Percentiles rank a stretch among this genome's conserved stretches.
These are phyloP conservation scores for Cercopithecus hamlyni DNA, from an alignment of 2,797 vertebrate genomes.

Conservation along the genomic window DNA sequence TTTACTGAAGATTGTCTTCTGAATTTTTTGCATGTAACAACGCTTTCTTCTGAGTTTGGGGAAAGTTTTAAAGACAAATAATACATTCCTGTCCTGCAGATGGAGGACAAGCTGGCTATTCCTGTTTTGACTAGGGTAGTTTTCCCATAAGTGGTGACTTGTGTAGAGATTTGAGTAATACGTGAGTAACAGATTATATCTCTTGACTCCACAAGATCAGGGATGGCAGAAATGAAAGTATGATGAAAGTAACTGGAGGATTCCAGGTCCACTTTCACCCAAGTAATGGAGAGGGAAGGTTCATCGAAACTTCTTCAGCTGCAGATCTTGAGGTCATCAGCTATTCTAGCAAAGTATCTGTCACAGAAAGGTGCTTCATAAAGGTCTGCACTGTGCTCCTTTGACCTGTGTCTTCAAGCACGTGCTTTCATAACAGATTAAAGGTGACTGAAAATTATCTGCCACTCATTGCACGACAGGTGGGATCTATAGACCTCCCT, in stretches of 20 bases:
- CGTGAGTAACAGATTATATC: conserved; percentile 34
- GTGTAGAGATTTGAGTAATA: not conserved
- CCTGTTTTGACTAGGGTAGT: not conserved
- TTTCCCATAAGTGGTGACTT: conserved; percentile 50
- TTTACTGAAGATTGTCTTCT: not conserved
- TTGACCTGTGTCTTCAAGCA: not conserved
- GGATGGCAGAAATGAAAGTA: not conserved
- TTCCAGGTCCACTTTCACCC: not conserved
- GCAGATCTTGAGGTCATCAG: not conserved
- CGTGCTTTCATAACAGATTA: not conserved
- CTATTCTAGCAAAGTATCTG: not conserved
- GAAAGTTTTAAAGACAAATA: conserved; percentile 15
- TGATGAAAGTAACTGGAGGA: not conserved
- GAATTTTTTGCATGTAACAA: not conserved
- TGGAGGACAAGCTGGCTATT: conserved; percentile 14
- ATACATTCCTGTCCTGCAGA: not conserved
- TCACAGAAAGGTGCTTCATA: not conserved
- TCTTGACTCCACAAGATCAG: not conserved
- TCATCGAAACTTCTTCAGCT: not conserved
- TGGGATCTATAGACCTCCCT: not conserved
- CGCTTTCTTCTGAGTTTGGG: conserved; percentile 24
- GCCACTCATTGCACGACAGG: not conserved
- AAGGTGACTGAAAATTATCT: not conserved
- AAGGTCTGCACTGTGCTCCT: not conserved
- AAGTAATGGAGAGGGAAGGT: not conserved